These are phyloP conservation scores for Halyomorpha halys DNA, from an alignment of 1,140 invertebrate species.

Conservation along the genomic window DNA sequence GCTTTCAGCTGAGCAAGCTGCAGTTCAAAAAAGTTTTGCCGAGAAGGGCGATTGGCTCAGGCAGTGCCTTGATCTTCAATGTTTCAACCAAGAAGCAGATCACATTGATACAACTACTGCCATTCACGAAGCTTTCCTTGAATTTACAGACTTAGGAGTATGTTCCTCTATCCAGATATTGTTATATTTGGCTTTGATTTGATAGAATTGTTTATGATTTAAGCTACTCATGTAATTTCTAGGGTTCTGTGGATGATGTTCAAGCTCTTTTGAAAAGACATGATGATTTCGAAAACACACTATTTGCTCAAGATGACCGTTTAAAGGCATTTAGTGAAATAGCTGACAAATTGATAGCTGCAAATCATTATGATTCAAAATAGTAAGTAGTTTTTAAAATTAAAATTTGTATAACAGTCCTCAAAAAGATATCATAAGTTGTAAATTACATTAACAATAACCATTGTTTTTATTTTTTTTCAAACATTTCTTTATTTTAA, in stretches of 20 bases:
- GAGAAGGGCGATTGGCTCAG: slow-evolving; percentile 72
- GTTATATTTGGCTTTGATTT: no score
- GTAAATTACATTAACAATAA: no score
- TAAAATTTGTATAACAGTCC: no score
- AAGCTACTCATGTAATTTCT: slow-evolving; percentile 22
- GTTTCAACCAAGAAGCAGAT: slow-evolving; percentile 93
- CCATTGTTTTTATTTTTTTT: no score
- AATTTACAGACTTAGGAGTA: slow-evolving; percentile 78
- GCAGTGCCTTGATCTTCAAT: slow-evolving; percentile 75
- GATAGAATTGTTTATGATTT: no score
- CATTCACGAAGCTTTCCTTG: slow-evolving; percentile 86
- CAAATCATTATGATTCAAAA: slow-evolving; percentile 75
- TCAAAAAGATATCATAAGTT: no score
- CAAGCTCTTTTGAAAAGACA: slow-evolving; percentile 89
- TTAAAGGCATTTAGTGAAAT: slow-evolving; percentile 75
- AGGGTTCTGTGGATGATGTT: slow-evolving; percentile 87
- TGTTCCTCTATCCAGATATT: slow-evolving; percentile 33
- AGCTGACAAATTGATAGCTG: slow-evolving; percentile 71
- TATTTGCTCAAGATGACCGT: slow-evolving; percentile 87
- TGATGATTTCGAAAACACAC: slow-evolving; percentile 86
- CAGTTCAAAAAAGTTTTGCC: slow-evolving; percentile 64
- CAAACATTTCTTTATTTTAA: no score
- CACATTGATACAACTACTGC: slow-evolving; percentile 92
- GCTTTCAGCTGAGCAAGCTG: slow-evolving; percentile 62
- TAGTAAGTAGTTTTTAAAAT: slow-evolving; percentile 53